These are phyloP conservation scores for Peromyscus polionotus DNA, from an alignment of 2,113 vertebrate genomes.

Conservation along the genomic window DNA sequence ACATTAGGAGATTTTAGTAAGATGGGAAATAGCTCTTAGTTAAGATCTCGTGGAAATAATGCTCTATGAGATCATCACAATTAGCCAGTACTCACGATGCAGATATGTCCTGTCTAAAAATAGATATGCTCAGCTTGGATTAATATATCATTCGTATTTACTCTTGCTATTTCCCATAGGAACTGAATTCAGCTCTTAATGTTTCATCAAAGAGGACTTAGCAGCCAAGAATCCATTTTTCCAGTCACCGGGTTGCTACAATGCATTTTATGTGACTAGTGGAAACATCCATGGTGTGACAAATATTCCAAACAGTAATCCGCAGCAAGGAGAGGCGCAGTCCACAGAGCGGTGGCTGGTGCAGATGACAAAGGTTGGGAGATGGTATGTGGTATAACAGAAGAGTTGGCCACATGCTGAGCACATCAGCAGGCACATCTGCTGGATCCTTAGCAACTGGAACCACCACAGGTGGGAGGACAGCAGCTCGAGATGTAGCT, in stretches of 20 bases:
- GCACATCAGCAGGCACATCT: background rate
- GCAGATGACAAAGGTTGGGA: slow-evolving; percentile 24
- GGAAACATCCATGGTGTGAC: background rate
- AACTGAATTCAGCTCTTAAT: background rate
- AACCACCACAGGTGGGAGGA: background rate
- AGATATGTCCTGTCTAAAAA: background rate
- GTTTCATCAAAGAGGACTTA: background rate
- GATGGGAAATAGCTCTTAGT: background rate
- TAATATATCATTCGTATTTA: background rate
- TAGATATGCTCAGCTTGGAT: background rate
- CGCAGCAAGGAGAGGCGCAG: background rate
- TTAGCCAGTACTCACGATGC: background rate
- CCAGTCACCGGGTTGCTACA: background rate
- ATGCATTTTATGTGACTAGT: background rate
- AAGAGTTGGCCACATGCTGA: background rate
- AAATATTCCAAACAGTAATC: background rate
- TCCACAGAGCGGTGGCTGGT: slow-evolving; percentile 45
- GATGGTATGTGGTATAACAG: background rate
- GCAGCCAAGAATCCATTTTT: background rate
- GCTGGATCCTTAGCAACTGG: background rate
- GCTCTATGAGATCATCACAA: background rate
- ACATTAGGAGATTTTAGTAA: background rate
- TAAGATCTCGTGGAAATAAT: slow-evolving; percentile 24
- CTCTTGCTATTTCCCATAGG: background rate
- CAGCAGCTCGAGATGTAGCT: background rate